Evolutionary conservation across 2,797 vertebrate species (phyloP).

Genomic region (Myioborus melanocephalus): DNA sequence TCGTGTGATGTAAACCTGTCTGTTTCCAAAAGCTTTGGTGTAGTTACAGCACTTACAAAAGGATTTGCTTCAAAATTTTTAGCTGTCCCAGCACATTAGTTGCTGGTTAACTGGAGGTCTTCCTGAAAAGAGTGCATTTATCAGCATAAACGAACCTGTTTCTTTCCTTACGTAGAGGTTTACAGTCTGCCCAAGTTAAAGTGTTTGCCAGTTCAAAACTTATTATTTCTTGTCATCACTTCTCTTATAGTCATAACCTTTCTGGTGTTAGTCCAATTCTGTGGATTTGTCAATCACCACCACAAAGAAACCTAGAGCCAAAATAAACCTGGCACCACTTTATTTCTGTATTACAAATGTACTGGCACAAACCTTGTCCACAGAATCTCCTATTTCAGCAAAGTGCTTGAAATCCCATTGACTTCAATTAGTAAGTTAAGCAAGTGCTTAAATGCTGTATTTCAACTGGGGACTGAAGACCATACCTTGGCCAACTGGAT

Average conservation of each 20-base stretch:
- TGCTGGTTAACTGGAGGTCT: conserved; percentile 36
- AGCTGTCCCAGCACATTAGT: conserved; percentile 51
- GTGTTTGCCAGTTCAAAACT: conserved; percentile 34
- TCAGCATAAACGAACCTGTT: conserved; percentile 23
- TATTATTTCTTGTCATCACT: conserved; percentile 57
- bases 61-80: conserved; percentile 28
- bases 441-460: conserved; percentile 5
- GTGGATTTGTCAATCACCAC: conserved; percentile 65
- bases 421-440: conserved; percentile 56
- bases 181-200: conserved; percentile 14
- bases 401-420: conserved; percentile 50
- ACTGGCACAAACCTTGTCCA: conserved; percentile 29
- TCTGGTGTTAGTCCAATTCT: conserved; percentile 45
- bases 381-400: conserved; percentile 45
- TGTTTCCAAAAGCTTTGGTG: background rate
- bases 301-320: conserved; percentile 51
- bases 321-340: conserved; percentile 49
- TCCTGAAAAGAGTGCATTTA: conserved; percentile 60
- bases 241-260: conserved; percentile 51
- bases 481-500: background rate
- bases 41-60: conserved; percentile 9
- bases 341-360: conserved; percentile 53
- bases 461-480: background rate
- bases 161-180: conserved; percentile 24
- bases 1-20: conserved; percentile 13